phyloP scores from a whole-genome alignment of 2,113 vertebrate species.

The Butastur rufipennis region DNA sequence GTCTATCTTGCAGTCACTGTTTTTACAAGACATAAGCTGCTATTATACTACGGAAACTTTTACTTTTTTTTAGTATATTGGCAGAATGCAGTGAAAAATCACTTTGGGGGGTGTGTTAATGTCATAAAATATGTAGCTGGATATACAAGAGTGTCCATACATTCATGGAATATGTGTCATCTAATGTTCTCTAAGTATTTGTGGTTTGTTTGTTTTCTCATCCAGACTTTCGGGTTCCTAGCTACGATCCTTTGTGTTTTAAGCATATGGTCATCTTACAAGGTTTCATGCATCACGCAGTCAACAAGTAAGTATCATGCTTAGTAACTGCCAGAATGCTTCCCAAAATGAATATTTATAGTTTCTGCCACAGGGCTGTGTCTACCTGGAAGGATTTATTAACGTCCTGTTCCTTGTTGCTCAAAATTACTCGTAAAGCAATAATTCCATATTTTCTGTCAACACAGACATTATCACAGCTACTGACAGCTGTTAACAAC shows the following conservation, averaged over 20 bases:
- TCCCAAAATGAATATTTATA: not conserved
- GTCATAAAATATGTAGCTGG: not conserved
- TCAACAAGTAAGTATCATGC: conserved; percentile 77
- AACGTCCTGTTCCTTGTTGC: not conserved
- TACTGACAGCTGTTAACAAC: not conserved
- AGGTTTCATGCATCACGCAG: conserved; percentile 83
- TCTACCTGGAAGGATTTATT: not conserved
- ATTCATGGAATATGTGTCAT: not conserved
- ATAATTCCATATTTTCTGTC: not conserved
- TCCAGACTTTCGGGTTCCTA: conserved; percentile 89
- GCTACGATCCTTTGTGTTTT: conserved; percentile 85
- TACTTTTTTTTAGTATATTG: not conserved
- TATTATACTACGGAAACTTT: not conserved
- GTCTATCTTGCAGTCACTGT: not conserved
- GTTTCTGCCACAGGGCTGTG: not conserved
- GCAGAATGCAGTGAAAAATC: not conserved
- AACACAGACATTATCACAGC: not conserved
- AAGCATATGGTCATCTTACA: conserved; percentile 89
- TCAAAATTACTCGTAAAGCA: not conserved
- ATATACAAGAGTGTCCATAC: not conserved
- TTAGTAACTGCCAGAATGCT: not conserved
- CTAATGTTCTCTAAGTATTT: not conserved
- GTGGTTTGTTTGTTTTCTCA: conserved; percentile 34
- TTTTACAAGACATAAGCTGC: not conserved
- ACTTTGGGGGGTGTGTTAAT: not conserved